A percentile compares a stretch with the other conserved stretches of the same genome.
Conservation (phyloP, 92 coral and sea anemone species). For the Scolanthus callimorphus region DNA sequence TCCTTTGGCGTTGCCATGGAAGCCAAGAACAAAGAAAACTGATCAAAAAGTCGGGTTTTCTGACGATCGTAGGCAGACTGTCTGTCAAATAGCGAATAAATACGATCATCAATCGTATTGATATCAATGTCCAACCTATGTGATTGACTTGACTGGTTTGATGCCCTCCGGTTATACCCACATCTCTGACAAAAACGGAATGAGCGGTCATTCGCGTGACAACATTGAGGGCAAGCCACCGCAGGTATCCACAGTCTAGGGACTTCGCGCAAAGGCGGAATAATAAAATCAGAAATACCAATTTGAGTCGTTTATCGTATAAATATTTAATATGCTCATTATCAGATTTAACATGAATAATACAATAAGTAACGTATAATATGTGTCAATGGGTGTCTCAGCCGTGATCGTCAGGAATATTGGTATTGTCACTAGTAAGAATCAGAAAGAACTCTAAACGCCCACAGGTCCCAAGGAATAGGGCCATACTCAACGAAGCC, state of each 20-base stretch:
- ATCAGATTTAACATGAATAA: too few species aligned
- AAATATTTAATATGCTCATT: background rate
- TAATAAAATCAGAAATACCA: background rate
- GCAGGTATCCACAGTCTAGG: constrained; percentile 27
- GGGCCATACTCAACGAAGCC: too few species aligned
- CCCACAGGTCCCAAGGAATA: too few species aligned
- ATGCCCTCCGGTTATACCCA: constrained; percentile 16
- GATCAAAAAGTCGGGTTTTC: constrained; percentile 17
- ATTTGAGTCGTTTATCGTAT: too few species aligned
- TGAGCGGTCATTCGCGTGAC: constrained; percentile 12
- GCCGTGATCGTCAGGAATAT: too few species aligned
- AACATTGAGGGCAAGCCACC: constrained; percentile 28
- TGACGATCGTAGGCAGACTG: constrained; percentile 30
- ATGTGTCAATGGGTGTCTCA: too few species aligned
- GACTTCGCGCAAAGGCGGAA: constrained; percentile 7
- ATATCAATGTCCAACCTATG: constrained; percentile 14
- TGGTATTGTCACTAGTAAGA: too few species aligned
- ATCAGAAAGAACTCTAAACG: too few species aligned
- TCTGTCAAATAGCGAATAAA: background rate
- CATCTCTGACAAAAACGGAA: constrained; percentile 34
- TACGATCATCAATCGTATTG: constrained; percentile 10
- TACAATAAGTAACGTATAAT: background rate
- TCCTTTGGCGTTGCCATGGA: constrained; percentile 26
- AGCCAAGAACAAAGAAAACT: constrained; percentile 7
- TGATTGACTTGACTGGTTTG: background rate